Percentiles rank a stretch among this genome's conserved stretches.
phyloP scores from a whole-genome alignment of 2,113 vertebrate genomes.

The Fulica atra region DNA sequence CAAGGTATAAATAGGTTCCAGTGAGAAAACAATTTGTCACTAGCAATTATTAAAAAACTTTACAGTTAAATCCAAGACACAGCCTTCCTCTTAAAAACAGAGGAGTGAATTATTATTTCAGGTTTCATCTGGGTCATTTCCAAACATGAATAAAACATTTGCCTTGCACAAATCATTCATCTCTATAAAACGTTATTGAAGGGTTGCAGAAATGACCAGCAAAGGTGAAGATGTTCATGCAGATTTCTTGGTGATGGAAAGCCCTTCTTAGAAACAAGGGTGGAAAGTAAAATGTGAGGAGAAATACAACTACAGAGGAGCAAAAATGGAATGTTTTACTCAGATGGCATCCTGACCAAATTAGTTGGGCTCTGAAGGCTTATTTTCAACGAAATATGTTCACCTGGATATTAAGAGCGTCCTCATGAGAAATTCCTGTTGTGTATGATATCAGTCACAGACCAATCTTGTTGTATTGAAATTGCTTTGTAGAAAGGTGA shows the following conservation, averaged over 20 bases:
- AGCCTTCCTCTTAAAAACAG: neutral
- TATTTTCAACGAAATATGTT: neutral
- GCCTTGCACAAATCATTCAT: neutral
- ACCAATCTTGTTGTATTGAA: neutral
- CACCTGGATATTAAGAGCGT: neutral
- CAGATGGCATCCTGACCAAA: neutral
- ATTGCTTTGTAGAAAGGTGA: neutral
- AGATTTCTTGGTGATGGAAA: constrained; percentile 18
- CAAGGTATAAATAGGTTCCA: neutral
- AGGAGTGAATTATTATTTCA: constrained; percentile 36
- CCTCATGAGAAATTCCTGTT: constrained; percentile 19
- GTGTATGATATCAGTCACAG: neutral
- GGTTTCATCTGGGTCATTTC: constrained; percentile 44
- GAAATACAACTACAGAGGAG: neutral
- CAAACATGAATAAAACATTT: constrained; percentile 63
- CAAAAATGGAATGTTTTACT: neutral
- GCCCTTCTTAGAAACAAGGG: neutral
- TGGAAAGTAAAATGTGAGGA: neutral
- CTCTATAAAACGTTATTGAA: neutral
- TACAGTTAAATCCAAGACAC: neutral
- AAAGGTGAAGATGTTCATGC: constrained; percentile 30
- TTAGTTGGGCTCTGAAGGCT: neutral
- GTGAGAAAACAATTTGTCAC: neutral
- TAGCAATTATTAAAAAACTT: neutral
- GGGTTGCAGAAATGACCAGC: constrained; percentile 24